Conservation (phyloP, 2,888 invertebrate genomes). For the Athalia circularis region DNA sequence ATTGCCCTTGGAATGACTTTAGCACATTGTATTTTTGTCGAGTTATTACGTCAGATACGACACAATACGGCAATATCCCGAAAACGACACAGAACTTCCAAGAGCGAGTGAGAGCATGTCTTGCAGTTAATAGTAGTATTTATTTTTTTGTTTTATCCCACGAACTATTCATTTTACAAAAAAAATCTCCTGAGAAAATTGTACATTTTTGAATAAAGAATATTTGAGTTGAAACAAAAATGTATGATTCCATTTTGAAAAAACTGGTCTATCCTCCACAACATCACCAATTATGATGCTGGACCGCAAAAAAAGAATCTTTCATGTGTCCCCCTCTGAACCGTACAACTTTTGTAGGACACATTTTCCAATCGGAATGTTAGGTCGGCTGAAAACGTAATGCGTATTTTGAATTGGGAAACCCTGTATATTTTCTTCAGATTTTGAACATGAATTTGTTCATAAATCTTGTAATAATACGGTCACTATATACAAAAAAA, state of each 20-base stretch:
- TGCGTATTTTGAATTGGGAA: conserved; percentile 6
- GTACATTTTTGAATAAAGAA: conserved; percentile 15
- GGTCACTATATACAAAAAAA: too few relatives aligned
- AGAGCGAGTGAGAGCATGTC: not conserved
- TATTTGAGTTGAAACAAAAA: conserved; percentile 23
- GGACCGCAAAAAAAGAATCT: conserved; percentile 10
- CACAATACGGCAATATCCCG: too few relatives aligned
- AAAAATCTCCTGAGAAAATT: conserved; percentile 10
- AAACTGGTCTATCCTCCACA: conserved; percentile 25
- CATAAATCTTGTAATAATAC: too few relatives aligned
- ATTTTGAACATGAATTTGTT: too few relatives aligned
- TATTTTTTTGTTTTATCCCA: too few relatives aligned
- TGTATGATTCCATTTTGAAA: conserved; percentile 26
- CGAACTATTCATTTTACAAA: too few relatives aligned
- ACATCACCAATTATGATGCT: conserved; percentile 27
- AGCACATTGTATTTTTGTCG: too few relatives aligned
- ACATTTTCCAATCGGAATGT: conserved; percentile 4
- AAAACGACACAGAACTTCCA: conserved; percentile 4
- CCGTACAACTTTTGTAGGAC: too few relatives aligned
- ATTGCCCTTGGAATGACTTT: too few relatives aligned
- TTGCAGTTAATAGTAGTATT: too few relatives aligned
- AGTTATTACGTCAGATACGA: too few relatives aligned
- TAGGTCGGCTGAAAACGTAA: conserved; percentile 26
- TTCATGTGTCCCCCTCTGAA: conserved; percentile 18
- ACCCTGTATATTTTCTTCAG: conserved; percentile 22